Evolutionary conservation across 2,113 vertebrate genomes (phyloP).

Genomic region (Callospermophilus lateralis): DNA sequence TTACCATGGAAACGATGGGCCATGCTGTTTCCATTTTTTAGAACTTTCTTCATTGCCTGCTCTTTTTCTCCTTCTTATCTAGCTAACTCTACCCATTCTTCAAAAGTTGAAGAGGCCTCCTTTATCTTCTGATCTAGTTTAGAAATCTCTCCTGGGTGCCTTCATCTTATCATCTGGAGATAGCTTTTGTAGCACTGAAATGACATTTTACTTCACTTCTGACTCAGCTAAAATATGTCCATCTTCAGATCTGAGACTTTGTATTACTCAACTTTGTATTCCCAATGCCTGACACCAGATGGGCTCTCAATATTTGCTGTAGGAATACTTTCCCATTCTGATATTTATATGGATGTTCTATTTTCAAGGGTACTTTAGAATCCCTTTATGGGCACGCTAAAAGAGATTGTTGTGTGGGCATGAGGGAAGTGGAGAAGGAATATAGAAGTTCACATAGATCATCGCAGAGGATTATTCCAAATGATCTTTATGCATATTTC

Average conservation of each 20-base stretch:
- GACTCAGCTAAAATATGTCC: background rate
- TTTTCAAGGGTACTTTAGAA: constrained; percentile 2
- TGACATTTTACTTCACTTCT: background rate
- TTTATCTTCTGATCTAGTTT: background rate
- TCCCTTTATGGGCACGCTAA: background rate
- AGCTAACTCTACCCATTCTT: background rate
- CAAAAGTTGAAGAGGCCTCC: background rate
- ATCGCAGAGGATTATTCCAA: background rate
- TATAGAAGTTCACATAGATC: background rate
- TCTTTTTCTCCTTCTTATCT: background rate
- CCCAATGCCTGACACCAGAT: background rate
- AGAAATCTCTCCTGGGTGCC: background rate
- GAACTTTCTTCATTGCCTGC: background rate
- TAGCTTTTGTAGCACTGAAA: background rate
- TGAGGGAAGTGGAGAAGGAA: background rate
- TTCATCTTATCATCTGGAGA: background rate
- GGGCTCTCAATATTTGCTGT: background rate
- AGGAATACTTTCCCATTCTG: background rate
- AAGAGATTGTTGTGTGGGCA: background rate
- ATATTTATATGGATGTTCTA: background rate
- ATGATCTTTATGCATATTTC: background rate
- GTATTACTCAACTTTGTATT: background rate
- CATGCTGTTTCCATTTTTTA: background rate
- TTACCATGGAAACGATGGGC: background rate
- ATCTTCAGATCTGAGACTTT: background rate